Evolutionary conservation across 2,797 vertebrate species (phyloP).

Genomic region (Peromyscus attwateri): DNA sequence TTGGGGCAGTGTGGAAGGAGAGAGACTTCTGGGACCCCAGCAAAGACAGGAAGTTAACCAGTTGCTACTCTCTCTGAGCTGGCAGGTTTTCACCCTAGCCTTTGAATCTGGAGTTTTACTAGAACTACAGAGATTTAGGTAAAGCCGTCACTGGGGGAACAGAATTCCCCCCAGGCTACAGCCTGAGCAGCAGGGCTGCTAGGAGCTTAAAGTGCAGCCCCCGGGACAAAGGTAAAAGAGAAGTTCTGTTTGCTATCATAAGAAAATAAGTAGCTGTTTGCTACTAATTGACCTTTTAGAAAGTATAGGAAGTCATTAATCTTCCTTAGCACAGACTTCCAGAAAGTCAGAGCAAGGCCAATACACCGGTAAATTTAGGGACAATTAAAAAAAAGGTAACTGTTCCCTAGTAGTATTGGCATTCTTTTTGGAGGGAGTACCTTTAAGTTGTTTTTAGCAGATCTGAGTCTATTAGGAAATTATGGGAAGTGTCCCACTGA

Average conservation of each 20-base stretch:
- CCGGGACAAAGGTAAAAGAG: neutral
- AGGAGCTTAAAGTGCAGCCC: neutral
- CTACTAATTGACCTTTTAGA: neutral
- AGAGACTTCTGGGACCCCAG: neutral
- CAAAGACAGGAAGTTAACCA: neutral
- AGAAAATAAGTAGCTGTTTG: neutral
- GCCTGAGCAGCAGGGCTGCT: neutral
- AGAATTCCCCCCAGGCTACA: neutral
- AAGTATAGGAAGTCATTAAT: neutral
- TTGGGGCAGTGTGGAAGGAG: neutral
- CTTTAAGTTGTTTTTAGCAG: neutral
- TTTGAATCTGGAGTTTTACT: neutral
- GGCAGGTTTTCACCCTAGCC: neutral
- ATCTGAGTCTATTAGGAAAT: neutral
- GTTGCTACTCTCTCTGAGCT: neutral
- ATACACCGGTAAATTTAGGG: neutral
- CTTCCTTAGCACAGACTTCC: neutral
- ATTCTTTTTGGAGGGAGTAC: neutral
- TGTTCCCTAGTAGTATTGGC: neutral
- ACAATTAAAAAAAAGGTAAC: neutral
- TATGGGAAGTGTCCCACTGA: too few relatives aligned
- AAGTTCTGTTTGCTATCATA: neutral
- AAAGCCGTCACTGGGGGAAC: neutral
- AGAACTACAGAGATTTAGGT: neutral
- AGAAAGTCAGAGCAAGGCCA: neutral